These are phyloP conservation scores for Macrobrachium rosenbergii DNA, from an alignment of 1,140 invertebrate genomes.

Conservation along the genomic window DNA sequence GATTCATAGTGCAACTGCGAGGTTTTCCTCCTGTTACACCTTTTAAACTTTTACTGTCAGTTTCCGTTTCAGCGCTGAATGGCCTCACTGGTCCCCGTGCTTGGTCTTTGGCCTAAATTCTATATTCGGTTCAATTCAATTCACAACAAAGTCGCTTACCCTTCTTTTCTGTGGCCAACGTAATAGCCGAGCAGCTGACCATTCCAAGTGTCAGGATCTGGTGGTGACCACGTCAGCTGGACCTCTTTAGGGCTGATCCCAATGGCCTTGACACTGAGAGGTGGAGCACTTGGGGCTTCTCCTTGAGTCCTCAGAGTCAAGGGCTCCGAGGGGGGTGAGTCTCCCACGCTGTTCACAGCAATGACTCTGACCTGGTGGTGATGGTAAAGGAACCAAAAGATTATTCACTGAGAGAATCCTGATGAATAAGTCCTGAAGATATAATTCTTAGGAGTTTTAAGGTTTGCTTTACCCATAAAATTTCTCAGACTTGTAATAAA, in stretches of 20 bases:
- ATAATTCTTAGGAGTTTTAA: no score
- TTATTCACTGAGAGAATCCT: not conserved
- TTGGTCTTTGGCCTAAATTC: no score
- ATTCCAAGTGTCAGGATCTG: conserved; percentile 78
- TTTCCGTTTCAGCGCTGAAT: no score
- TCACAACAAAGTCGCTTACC: conserved; percentile 7
- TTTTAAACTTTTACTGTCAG: no score
- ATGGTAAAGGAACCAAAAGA: not conserved
- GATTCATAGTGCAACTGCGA: no score
- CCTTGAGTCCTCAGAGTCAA: conserved; percentile 61
- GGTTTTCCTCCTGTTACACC: no score
- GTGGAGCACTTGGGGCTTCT: conserved; percentile 78
- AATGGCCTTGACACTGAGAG: conserved; percentile 79
- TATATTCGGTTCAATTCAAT: no score
- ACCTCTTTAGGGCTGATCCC: conserved; percentile 83
- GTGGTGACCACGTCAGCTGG: conserved; percentile 83
- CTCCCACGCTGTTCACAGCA: conserved; percentile 71
- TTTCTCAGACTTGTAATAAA: no score
- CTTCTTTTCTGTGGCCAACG: conserved; percentile 72
- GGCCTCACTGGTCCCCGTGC: no score
- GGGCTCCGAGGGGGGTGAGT: conserved; percentile 68
- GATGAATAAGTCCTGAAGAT: no score
- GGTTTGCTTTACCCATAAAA: no score
- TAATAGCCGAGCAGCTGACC: conserved; percentile 82
- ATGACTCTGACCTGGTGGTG: conserved; percentile 67